Conservation (phyloP, 2,888 invertebrate species). For the Brenthis hecate region DNA sequence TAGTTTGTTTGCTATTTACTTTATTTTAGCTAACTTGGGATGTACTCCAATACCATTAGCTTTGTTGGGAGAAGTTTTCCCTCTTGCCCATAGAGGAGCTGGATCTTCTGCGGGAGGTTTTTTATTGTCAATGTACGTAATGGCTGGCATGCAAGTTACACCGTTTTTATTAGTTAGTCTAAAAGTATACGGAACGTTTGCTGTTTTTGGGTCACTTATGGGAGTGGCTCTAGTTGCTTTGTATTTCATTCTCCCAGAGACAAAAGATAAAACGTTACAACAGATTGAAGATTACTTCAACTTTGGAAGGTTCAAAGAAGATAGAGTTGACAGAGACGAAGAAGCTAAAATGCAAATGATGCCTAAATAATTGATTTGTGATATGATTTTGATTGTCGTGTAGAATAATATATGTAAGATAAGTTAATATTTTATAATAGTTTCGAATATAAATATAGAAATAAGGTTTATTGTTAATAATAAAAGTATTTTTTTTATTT, state of each 20-base stretch:
- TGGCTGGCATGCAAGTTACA: conserved; percentile 54
- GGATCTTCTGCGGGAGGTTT: conserved; percentile 53
- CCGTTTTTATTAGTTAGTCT: conserved; percentile 50
- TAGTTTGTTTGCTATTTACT: conserved; percentile 53
- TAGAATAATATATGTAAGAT: background rate
- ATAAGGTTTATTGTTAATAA: too few relatives aligned
- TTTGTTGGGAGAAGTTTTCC: conserved; percentile 63
- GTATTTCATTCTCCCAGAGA: conserved; percentile 49
- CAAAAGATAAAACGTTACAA: conserved; percentile 51
- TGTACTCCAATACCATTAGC: conserved; percentile 62
- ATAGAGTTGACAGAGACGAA: conserved; percentile 41
- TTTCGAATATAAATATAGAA: too few relatives aligned
- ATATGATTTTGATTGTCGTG: background rate
- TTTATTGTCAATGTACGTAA: conserved; percentile 48
- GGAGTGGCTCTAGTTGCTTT: conserved; percentile 40
- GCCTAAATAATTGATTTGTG: conserved; percentile 15
- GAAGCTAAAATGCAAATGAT: conserved; percentile 47
- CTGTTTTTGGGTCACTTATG: conserved; percentile 52
- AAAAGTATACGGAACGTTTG: conserved; percentile 60
- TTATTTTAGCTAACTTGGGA: conserved; percentile 60
- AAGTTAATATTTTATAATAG: too few relatives aligned
- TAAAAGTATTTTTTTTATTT: too few relatives aligned
- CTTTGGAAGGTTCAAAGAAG: conserved; percentile 47
- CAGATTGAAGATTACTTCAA: conserved; percentile 52
- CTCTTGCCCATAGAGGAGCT: conserved; percentile 57